Evolutionary conservation across 2,888 invertebrate species (phyloP), one percentile per base, ranked within the genome.

Genomic region (Acanthopleura granulata): DNA sequence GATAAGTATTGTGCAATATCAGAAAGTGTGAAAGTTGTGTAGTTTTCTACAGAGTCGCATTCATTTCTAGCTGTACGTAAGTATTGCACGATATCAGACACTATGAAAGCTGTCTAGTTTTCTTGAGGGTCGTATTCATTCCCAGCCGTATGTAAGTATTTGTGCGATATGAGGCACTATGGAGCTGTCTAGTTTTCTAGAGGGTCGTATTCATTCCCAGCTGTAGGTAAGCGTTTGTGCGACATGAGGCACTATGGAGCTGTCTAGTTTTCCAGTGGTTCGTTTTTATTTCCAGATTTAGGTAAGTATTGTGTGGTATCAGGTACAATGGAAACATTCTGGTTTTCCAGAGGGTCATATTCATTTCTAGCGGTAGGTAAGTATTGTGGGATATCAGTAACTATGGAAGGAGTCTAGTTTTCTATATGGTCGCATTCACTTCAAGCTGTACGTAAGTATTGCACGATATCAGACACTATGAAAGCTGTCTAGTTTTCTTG

Each of bases 71-170:
- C 85, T 22, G 80, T 81, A 27, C 77, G 76, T 18, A 78, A 86
- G 71, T 57, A 79, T 18, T 75, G 82, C n/a, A 85, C 86, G n/a
- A 74, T 82, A 3, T 87, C n/a, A n/a, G n/a, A n/a, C n/a, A n/a
- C n/a, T n/a, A n/a, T 86, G 87, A 77, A 77, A 14, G 76, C 81
- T 27, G 83, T 85, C 75, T 73, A 76, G 4, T 81, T 76, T 72
- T 77, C 79, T 18, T 51, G 79, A 61, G 85, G 84, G 6, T 76
- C 79, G 30, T 75, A 75, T 16, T 78, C 84, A 1, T 87, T 84
- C 74, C 84, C 87, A 49, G 78, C 75, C 77, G 83, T 84, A 74
- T 85, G 86, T 79, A 78, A 76, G 74, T 51, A 18, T 18, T n/a
- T 51, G 14, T 51, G 14, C 51, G 14, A 51, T 15, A 15, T 18